These are phyloP conservation scores for Schizopygopsis pylzovi DNA, from an alignment of 2,797 vertebrate genomes.

Conservation along the genomic window DNA sequence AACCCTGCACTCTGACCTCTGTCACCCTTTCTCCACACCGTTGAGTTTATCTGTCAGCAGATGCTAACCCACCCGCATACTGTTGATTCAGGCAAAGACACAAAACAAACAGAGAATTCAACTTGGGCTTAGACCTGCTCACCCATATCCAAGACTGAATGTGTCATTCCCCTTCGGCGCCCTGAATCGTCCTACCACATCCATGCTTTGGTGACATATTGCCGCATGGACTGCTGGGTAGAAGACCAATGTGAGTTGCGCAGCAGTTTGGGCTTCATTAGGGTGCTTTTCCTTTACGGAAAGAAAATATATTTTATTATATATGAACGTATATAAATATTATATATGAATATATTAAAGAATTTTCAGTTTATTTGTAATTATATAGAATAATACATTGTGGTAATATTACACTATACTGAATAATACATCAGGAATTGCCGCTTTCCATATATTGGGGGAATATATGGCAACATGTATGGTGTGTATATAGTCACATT, in stretches of 20 bases:
- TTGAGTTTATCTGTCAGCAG: slow-evolving; percentile 63
- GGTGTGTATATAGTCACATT: too few relatives aligned
- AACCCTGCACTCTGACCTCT: slow-evolving; percentile 53
- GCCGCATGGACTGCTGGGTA: background rate
- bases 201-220: background rate
- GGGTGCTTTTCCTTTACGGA: background rate
- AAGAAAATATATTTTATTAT: too few relatives aligned
- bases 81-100: slow-evolving; percentile 60
- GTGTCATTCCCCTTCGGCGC: slow-evolving; percentile 27
- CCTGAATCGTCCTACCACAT: background rate
- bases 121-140: slow-evolving; percentile 38
- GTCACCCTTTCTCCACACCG: slow-evolving; percentile 51
- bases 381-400: too few relatives aligned
- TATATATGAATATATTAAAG: too few relatives aligned
- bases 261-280: background rate
- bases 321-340: too few relatives aligned
- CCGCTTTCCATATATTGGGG: too few relatives aligned
- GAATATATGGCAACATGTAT: too few relatives aligned
- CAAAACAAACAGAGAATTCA: slow-evolving; percentile 56
- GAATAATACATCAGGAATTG: too few relatives aligned
- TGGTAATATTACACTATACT: too few relatives aligned
- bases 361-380: too few relatives aligned
- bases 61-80: slow-evolving; percentile 59
- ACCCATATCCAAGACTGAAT: slow-evolving; percentile 29
- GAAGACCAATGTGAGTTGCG: background rate